Percentiles rank a stretch among this genome's conserved stretches.
phyloP scores from a whole-genome alignment of 2,888 invertebrate species.

The Poecilobothrus nobilitatus region DNA sequence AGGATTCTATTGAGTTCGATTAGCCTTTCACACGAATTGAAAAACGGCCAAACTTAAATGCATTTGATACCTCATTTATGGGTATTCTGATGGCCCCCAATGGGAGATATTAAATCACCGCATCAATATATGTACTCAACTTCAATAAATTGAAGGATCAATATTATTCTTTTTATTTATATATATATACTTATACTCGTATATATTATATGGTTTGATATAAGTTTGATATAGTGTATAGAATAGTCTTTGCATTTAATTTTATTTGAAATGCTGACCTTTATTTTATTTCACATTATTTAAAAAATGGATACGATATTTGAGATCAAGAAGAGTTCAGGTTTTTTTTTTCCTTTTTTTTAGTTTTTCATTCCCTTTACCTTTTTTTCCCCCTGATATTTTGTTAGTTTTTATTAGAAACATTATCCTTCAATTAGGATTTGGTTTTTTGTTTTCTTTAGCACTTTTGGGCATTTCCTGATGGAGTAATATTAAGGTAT shows the following conservation, averaged over 20 bases:
- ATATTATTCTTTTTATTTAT: not conserved
- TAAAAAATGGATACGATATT: not conserved
- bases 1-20: not conserved
- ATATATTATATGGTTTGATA: no score
- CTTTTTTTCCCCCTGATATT: not conserved
- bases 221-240: no score
- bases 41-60: constrained; percentile 22
- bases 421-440: constrained; percentile 6
- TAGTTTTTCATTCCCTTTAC: not conserved
- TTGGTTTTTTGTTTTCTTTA: not conserved
- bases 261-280: constrained; percentile 20
- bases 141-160: constrained; percentile 11
- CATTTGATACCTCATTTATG: constrained; percentile 24
- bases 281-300: constrained; percentile 20
- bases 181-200: no score
- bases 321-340: constrained; percentile 10
- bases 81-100: constrained; percentile 15
- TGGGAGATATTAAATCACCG: constrained; percentile 25
- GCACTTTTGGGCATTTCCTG: not conserved
- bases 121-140: constrained; percentile 14
- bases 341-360: constrained; percentile 12
- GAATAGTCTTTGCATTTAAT: not conserved
- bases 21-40: constrained; percentile 17
- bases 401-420: not conserved
- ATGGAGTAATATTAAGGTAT: constrained; percentile 1